Evolutionary conservation across 2,888 invertebrate genomes (phyloP), one percentile per base, ranked within the genome.

Genomic region (Cheiracanthium punctorium): DNA sequence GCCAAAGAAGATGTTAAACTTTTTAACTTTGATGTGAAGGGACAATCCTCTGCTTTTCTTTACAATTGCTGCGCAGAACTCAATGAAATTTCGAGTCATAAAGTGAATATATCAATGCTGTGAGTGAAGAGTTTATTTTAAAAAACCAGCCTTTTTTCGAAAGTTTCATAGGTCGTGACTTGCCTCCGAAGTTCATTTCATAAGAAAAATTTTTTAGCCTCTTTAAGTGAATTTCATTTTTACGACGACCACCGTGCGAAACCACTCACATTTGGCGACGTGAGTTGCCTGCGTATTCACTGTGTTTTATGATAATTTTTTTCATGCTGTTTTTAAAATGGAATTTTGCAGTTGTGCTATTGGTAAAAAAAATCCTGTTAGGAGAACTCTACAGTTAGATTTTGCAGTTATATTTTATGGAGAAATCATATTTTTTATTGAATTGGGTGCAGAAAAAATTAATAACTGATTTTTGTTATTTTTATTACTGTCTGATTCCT

Each of bases 151-250:
- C 52, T 33, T 64, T n/a, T n/a, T 71, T 71, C 41, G 71, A 48
- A 79, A 71, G 79, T 71, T 71, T 52, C 58, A 33, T 28, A 17
- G 12, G 28, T 52, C 79, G 79, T 79, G 79, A 79, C 79, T 14
- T 33, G 70, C 58, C 24, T 64, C 17, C 33, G 28, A 33, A 71
- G 37, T 37, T 52, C 71, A 14, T 37, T 69, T 48, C 77, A 79
- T 70, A 79, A 70, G 71, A 52, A 71, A 79, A 37, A 37, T 7
- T 29, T 58, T 52, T 52, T 24, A 33, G 70, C 64, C 71, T 79
- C 30, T 79, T 71, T 71, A 79, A 71, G 70, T 58, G 79, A 79
- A 79, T 71, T 71, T 71, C 58, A 71, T 64, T 71, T 79, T 79
- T 79, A 71, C 33, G 70, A 64, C 58, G 28, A 33, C 71, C 70